Percentiles rank a stretch among this genome's conserved stretches.
These are phyloP conservation scores for Numida meleagris DNA, from an alignment of 2,113 vertebrate genomes.

Conservation along the genomic window DNA sequence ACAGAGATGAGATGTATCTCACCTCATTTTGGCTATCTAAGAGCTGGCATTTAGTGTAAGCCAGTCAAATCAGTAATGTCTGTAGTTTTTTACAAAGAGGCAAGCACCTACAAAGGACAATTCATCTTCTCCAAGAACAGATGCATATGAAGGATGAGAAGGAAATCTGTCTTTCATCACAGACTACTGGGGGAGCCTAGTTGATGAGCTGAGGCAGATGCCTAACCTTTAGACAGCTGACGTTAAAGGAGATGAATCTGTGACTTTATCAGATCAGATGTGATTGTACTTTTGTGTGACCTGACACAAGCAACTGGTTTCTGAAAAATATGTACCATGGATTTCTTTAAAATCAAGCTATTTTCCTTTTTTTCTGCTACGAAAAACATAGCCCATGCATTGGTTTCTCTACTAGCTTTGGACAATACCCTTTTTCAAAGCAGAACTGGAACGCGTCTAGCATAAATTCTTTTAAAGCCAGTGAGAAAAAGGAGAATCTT, in stretches of 20 bases:
- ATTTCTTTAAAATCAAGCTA: background rate
- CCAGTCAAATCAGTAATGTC: background rate
- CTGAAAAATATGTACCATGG: background rate
- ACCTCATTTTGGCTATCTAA: background rate
- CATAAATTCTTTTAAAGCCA: background rate
- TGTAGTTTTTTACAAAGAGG: background rate
- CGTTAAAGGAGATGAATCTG: conserved; percentile 54
- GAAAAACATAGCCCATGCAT: background rate
- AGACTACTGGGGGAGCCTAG: background rate
- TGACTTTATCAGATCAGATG: conserved; percentile 49
- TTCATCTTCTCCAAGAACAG: conserved; percentile 41
- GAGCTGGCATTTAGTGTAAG: background rate
- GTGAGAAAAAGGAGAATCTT: background rate
- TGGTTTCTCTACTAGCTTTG: background rate
- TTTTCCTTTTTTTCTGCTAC: background rate
- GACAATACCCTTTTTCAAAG: background rate
- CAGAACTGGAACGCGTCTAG: background rate
- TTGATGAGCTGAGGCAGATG: conserved; percentile 41
- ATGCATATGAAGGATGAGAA: conserved; percentile 14
- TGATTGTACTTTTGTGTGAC: conserved; percentile 3
- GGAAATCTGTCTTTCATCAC: conserved; percentile 66
- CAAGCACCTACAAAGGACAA: conserved; percentile 11
- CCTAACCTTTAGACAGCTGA: conserved; percentile 45
- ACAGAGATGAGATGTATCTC: background rate
- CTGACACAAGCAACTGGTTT: conserved; percentile 9